Evolutionary conservation across 1,140 invertebrate genomes (phyloP).

Genomic region (Himalopsyche phryganea): DNA sequence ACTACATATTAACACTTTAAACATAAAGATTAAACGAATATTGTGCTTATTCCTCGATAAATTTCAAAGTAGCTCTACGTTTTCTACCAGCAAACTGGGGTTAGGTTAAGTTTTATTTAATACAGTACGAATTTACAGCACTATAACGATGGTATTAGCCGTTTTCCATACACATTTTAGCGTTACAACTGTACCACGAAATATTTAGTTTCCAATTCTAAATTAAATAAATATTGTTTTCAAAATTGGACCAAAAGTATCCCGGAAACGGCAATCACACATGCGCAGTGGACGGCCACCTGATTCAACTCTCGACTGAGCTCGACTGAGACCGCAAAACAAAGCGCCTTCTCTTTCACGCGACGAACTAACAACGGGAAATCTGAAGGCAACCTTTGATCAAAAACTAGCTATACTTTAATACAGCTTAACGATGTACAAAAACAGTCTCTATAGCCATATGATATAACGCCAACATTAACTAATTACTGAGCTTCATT

Average conservation of each 20-base stretch:
- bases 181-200: background rate
- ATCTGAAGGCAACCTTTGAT: constrained; percentile 12
- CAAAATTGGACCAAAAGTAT: constrained; percentile 18
- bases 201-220: constrained; percentile 19
- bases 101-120: constrained; percentile 9
- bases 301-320: constrained; percentile 8
- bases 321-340: background rate
- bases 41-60: background rate
- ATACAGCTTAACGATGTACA: too few species aligned
- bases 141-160: constrained; percentile 1
- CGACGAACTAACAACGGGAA: constrained; percentile 18
- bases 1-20: background rate
- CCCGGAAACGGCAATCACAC: constrained; percentile 18
- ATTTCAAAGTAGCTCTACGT: too few species aligned
- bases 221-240: constrained; percentile 5
- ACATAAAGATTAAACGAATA: background rate
- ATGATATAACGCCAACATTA: too few species aligned
- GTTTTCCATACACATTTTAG: constrained; percentile 17
- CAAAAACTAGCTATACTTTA: constrained; percentile 3
- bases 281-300: constrained; percentile 22
- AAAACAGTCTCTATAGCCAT: too few species aligned
- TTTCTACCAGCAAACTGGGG: constrained; percentile 6
- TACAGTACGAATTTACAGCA: background rate
- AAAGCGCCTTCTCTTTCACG: constrained; percentile 10
- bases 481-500: too few species aligned